Evolutionary conservation across 2,113 vertebrate species (phyloP).

Genomic region (Plestiodon gilberti): DNA sequence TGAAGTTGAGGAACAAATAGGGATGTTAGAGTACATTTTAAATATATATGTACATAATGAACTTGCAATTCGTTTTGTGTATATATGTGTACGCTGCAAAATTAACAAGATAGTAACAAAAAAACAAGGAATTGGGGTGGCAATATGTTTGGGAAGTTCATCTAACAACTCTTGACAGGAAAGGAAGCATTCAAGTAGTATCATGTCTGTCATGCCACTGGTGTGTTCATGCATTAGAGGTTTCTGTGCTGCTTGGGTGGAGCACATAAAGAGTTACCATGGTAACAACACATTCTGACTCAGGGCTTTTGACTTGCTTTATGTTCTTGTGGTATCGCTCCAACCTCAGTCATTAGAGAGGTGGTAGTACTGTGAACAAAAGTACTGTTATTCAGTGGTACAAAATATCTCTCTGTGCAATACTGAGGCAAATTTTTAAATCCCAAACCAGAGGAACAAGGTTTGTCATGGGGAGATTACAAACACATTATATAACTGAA

Average conservation of each 20-base stretch:
- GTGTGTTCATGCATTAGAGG: constrained; percentile 14
- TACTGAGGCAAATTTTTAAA: not conserved
- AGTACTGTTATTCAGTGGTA: too few relatives aligned
- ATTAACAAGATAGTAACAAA: too few relatives aligned
- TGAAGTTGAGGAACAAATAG: too few relatives aligned
- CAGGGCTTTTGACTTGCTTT: not conserved
- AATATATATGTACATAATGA: not conserved
- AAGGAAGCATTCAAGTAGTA: not conserved
- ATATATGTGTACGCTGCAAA: too few relatives aligned
- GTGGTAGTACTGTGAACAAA: too few relatives aligned
- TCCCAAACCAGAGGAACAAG: not conserved
- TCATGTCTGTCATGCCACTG: not conserved
- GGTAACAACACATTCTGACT: constrained; percentile 7
- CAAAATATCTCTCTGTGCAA: not conserved
- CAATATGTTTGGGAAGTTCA: not conserved
- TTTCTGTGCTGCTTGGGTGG: not conserved
- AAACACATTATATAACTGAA: not conserved
- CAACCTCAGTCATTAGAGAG: not conserved
- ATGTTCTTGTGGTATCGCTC: not conserved
- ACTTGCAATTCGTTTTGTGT: not conserved
- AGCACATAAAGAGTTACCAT: constrained; percentile 6
- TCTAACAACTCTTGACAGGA: not conserved
- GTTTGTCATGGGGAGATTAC: not conserved
- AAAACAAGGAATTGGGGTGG: not conserved
- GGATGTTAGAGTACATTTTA: not conserved